A percentile compares a stretch with the other conserved stretches of the same genome.
Evolutionary conservation across 35 echinoderm and acorn worm species (phyloP).

Genomic region (Eucidaris tribuloides): DNA sequence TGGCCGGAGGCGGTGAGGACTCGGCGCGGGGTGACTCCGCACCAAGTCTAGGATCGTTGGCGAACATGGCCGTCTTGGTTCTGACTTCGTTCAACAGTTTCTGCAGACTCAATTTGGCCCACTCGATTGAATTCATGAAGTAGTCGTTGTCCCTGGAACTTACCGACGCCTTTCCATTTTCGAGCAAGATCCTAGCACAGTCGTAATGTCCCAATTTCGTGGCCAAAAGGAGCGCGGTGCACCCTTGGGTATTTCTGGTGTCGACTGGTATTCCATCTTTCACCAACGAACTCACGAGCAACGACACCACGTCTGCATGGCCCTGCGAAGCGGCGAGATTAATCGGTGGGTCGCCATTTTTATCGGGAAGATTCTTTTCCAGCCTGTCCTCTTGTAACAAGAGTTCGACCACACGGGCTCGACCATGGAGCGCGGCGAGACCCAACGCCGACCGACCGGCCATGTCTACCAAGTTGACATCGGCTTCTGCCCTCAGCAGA

Average conservation of each 20-base stretch:
- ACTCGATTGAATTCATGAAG: conserved; percentile 94
- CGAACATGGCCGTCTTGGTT: conserved; percentile 11
- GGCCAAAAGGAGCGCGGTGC: conserved; percentile 89
- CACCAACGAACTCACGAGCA: conserved; percentile 50
- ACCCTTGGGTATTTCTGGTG: conserved; percentile 78
- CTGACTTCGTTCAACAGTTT: conserved; percentile 52
- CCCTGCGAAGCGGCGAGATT: conserved; percentile 79
- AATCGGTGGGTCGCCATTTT: conserved; percentile 81
- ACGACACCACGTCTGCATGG: conserved; percentile 29
- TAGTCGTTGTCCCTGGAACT: conserved; percentile 82
- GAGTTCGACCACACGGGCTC: conserved; percentile 27
- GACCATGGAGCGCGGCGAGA: conserved; percentile 69
- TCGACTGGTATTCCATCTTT: conserved; percentile 68
- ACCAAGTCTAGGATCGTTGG: background rate
- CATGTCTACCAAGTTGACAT: conserved; percentile 64
- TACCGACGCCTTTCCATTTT: conserved; percentile 73
- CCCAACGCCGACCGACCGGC: conserved; percentile 64
- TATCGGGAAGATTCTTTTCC: conserved; percentile 76
- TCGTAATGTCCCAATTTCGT: conserved; percentile 86
- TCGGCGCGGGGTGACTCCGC: background rate
- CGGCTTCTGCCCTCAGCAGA: conserved; percentile 42
- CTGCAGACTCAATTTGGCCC: conserved; percentile 79
- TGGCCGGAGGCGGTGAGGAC: background rate
- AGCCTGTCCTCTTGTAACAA: conserved; percentile 58
- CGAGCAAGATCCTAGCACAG: conserved; percentile 78